Percentiles rank a stretch among this genome's conserved stretches.
phyloP scores from a whole-genome alignment of 2,888 invertebrate species.

The Sphinx pinastri region DNA sequence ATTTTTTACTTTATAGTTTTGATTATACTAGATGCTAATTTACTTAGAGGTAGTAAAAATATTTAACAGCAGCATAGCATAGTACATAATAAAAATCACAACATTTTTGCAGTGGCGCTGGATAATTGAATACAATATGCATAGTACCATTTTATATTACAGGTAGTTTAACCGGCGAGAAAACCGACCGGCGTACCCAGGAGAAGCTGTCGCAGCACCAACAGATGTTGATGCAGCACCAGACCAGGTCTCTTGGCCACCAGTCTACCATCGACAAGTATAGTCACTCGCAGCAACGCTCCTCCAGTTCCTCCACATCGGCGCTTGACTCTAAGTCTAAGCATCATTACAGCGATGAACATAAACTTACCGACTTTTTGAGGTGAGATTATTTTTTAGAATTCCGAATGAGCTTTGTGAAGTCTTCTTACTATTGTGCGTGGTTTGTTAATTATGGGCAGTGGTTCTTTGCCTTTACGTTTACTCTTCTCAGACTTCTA shows the following conservation, averaged over 20 bases:
- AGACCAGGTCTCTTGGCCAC: conserved; percentile 84
- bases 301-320: conserved; percentile 69
- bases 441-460: background rate
- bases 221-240: conserved; percentile 87
- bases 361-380: conserved; percentile 88
- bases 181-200: conserved; percentile 71
- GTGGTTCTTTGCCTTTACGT: too few species aligned
- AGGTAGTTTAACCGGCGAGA: conserved; percentile 73
- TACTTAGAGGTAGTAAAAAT: too few species aligned
- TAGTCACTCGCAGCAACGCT: conserved; percentile 75
- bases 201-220: conserved; percentile 85
- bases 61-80: background rate
- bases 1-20: background rate
- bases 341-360: conserved; percentile 83
- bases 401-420: background rate
- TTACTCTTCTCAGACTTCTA: too few species aligned
- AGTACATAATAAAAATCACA: background rate
- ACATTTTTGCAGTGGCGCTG: background rate
- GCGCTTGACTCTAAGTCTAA: conserved; percentile 67
- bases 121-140: background rate
- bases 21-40: background rate
- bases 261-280: conserved; percentile 86
- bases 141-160: conserved; percentile 34
- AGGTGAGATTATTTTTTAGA: conserved; percentile 53
- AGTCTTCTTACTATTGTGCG: background rate